Evolutionary conservation across 2,888 invertebrate species (phyloP).

Genomic region (Osmoderma eremita): DNA sequence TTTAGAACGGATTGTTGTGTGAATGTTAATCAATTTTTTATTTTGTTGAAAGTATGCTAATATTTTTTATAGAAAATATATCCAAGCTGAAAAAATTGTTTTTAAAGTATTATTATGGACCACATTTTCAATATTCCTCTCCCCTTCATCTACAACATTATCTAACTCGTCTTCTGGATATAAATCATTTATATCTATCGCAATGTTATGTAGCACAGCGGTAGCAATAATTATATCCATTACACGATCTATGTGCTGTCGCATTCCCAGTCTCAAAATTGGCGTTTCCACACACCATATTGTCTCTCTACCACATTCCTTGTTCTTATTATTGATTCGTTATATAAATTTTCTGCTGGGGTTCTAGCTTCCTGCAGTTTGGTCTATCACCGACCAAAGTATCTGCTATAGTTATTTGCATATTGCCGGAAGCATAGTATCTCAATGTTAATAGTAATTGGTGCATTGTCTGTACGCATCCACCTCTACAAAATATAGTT

Average conservation of each 20-base stretch:
- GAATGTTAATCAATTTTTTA: too few species aligned
- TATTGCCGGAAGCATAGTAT: conserved; percentile 42
- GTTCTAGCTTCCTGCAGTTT: conserved; percentile 45
- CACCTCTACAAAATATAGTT: neutral
- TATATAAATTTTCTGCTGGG: conserved; percentile 46
- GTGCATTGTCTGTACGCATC: neutral
- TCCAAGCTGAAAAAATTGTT: too few species aligned
- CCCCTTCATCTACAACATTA: too few species aligned
- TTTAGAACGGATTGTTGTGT: too few species aligned
- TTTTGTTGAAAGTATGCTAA: too few species aligned
- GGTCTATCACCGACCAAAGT: conserved; percentile 48
- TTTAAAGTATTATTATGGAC: too few species aligned
- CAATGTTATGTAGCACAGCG: conserved; percentile 22
- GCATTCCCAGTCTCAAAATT: conserved; percentile 18
- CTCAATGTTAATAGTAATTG: conserved; percentile 38
- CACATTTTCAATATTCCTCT: too few species aligned
- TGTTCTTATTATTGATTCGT: conserved; percentile 48
- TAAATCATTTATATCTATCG: conserved; percentile 5
- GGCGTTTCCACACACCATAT: conserved; percentile 45
- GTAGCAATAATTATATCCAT: conserved; percentile 24
- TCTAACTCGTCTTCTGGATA: too few species aligned
- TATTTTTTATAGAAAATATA: too few species aligned
- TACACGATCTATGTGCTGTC: neutral
- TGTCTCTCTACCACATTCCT: conserved; percentile 47
- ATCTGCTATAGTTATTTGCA: conserved; percentile 42